Percentiles rank a stretch among this genome's conserved stretches.
phyloP scores from a whole-genome alignment of 30 jellyfish, hydroid and myxozoan species.

The Phacellophora camtschatica region DNA sequence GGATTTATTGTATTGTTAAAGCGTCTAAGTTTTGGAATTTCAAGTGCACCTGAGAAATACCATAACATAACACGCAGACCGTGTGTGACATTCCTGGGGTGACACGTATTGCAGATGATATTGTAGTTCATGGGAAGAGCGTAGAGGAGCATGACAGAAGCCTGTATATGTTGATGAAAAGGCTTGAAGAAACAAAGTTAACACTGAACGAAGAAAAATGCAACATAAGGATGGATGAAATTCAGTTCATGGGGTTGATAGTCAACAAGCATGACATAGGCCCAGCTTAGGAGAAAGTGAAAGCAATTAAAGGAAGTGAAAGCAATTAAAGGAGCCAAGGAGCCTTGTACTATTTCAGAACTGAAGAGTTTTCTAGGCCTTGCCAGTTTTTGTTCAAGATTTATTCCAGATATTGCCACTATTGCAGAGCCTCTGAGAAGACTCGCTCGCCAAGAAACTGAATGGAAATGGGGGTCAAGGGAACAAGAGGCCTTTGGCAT shows the following conservation, averaged over 20 bases:
- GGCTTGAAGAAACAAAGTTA: background rate
- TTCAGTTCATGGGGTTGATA: background rate
- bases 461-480: background rate
- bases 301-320: background rate
- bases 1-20: background rate
- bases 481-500: background rate
- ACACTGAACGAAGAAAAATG: background rate
- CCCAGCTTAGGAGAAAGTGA: background rate
- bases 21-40: background rate
- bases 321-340: background rate
- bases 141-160: background rate
- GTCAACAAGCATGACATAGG: too few species aligned
- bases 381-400: background rate
- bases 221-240: background rate
- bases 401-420: background rate
- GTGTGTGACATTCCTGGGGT: background rate
- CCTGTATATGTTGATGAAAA: background rate
- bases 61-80: background rate
- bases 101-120: background rate
- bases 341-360: background rate
- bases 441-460: background rate
- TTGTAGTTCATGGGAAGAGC: background rate
- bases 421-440: background rate
- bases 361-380: background rate
- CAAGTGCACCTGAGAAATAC: background rate